Conservation (phyloP, 2,888 invertebrate genomes). For the Eupithecia abbreviata region DNA sequence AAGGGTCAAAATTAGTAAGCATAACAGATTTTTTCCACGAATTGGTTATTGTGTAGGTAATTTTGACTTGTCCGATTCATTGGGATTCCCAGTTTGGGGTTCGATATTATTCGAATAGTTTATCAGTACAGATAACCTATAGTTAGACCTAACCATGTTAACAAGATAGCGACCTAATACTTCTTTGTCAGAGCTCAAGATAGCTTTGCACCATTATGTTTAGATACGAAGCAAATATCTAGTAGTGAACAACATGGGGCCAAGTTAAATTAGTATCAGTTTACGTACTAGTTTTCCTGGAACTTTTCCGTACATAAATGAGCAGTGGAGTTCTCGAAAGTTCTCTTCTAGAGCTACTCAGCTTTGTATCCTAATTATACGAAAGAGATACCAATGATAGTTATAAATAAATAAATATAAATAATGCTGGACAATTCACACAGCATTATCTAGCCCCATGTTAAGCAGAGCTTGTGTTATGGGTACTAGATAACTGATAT, state of each 20-base stretch:
- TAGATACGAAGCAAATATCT: constrained; percentile 7
- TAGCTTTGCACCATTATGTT: neutral
- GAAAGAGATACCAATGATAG: too few species aligned
- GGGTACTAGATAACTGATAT: too few species aligned
- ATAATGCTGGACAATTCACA: too few species aligned
- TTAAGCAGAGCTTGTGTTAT: too few species aligned
- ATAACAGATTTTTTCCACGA: neutral
- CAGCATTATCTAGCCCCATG: too few species aligned
- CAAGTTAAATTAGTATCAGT: constrained; percentile 38
- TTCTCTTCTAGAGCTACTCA: neutral
- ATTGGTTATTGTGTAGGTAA: neutral
- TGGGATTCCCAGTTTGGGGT: neutral
- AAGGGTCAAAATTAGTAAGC: neutral
- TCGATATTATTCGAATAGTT: neutral
- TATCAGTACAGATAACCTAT: neutral
- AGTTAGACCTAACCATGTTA: neutral
- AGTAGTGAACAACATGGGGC: constrained; percentile 18
- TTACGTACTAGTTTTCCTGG: constrained; percentile 16
- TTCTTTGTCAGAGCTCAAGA: neutral
- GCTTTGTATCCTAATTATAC: too few species aligned
- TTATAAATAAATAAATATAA: too few species aligned
- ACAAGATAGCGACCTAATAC: constrained; percentile 9
- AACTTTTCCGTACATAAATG: constrained; percentile 9
- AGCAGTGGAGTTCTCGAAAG: neutral
- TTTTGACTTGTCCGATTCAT: neutral